These are phyloP conservation scores for Procambarus clarkii DNA, from an alignment of 1,140 invertebrate species.

Conservation along the genomic window DNA sequence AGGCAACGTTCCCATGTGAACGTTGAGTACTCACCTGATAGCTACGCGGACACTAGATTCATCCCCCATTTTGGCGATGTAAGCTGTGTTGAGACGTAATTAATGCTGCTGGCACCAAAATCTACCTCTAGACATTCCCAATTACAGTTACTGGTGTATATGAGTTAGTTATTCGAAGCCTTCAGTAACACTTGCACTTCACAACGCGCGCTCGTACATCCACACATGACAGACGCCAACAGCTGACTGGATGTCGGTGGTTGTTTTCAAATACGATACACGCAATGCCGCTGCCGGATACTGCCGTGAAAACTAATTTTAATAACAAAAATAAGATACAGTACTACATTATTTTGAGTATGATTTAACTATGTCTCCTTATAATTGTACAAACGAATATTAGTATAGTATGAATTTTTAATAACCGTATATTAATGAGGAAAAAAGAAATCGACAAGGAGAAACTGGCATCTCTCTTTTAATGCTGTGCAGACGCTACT, in stretches of 20 bases:
- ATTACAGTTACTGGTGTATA: not conserved
- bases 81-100: not conserved
- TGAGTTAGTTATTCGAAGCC: not conserved
- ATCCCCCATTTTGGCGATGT: not conserved
- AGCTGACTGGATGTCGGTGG: constrained; percentile 4
- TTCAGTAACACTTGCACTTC: constrained; percentile 4
- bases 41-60: constrained; percentile 3
- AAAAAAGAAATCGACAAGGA: not conserved
- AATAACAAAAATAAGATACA: not conserved
- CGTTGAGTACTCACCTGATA: not conserved
- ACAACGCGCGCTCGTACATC: not conserved
- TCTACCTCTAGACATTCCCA: not conserved
- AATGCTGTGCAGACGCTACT: not conserved
- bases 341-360: not conserved
- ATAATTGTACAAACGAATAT: not conserved
- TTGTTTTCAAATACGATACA: not conserved
- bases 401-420: not conserved
- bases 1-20: not conserved
- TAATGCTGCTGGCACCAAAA: not conserved
- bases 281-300: not conserved
- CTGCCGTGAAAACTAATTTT: not conserved
- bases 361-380: too few species aligned
- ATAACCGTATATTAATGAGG: not conserved
- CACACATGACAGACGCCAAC: not conserved
- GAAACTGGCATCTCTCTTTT: not conserved